Conservation (phyloP, 2,113 vertebrate genomes). For the Paedocypris sp. region DNA sequence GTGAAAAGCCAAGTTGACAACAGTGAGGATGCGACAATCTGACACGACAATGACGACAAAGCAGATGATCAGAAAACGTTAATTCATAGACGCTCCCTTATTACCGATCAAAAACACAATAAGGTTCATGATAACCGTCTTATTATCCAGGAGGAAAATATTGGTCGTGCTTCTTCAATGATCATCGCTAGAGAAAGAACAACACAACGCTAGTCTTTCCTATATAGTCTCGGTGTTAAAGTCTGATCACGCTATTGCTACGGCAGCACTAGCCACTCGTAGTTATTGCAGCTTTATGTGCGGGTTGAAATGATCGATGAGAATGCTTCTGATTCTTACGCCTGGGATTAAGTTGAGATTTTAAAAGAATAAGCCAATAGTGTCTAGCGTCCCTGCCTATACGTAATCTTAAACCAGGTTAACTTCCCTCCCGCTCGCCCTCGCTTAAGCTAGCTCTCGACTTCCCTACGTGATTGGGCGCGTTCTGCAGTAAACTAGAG, state of each 20-base stretch:
- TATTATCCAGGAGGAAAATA: background rate
- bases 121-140: background rate
- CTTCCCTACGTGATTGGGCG: slow-evolving; percentile 51
- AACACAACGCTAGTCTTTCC: slow-evolving; percentile 19
- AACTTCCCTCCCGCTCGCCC: slow-evolving; percentile 15
- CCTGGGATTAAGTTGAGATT: slow-evolving; percentile 23
- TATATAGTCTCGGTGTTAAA: slow-evolving; percentile 19
- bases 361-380: slow-evolving; percentile 6
- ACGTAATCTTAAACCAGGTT: slow-evolving; percentile 24
- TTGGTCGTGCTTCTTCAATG: background rate
- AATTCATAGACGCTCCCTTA: slow-evolving; percentile 18
- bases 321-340: slow-evolving; percentile 2
- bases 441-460: slow-evolving; percentile 22
- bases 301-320: slow-evolving; percentile 13
- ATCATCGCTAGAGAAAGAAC: background rate
- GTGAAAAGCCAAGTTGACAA: background rate
- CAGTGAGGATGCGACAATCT: background rate
- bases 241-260: slow-evolving; percentile 22
- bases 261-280: slow-evolving; percentile 15
- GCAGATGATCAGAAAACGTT: slow-evolving; percentile 10
- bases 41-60: slow-evolving; percentile 5
- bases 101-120: slow-evolving; percentile 8
- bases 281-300: slow-evolving; percentile 24
- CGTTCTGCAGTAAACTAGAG: slow-evolving; percentile 66
- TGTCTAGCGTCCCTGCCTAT: slow-evolving; percentile 14